Evolutionary conservation across 2,888 invertebrate species (phyloP).

Genomic region (Rhagium mordax): DNA sequence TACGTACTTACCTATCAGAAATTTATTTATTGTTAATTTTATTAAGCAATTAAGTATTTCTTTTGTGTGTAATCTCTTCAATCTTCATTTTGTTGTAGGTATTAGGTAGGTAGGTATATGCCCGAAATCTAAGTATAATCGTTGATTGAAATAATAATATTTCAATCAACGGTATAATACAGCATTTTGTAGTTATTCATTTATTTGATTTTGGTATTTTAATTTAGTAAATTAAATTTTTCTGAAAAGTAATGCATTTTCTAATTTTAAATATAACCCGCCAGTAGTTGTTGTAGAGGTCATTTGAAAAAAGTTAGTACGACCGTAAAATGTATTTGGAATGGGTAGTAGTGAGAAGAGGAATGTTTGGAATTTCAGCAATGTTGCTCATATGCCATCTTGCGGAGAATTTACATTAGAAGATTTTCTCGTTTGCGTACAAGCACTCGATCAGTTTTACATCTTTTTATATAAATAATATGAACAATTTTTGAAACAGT

Average conservation of each 20-base stretch:
- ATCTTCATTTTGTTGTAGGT: no score
- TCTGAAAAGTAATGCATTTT: neutral
- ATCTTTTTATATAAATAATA: slow-evolving; percentile 37
- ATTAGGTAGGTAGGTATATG: no score
- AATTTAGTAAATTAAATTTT: neutral
- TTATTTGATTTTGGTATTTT: neutral
- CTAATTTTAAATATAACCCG: slow-evolving; percentile 1
- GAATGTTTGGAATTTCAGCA: slow-evolving; percentile 55
- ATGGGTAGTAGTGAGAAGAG: slow-evolving; percentile 37
- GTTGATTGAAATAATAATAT: no score
- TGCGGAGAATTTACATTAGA: slow-evolving; percentile 58
- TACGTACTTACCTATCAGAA: no score
- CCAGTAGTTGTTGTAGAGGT: slow-evolving; percentile 5
- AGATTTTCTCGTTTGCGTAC: slow-evolving; percentile 47
- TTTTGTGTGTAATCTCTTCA: no score
- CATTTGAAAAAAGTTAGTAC: slow-evolving; percentile 7
- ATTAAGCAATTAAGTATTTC: no score
- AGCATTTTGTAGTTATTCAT: neutral
- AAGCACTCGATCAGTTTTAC: slow-evolving; percentile 36
- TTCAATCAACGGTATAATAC: no score
- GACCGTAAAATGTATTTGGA: slow-evolving; percentile 23
- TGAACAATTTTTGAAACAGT: slow-evolving; percentile 39
- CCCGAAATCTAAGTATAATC: no score
- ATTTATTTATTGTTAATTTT: no score
- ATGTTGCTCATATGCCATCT: slow-evolving; percentile 58